These are phyloP conservation scores for Notocelia uddmanniana DNA, from an alignment of 2,888 invertebrate species.

Conservation along the genomic window DNA sequence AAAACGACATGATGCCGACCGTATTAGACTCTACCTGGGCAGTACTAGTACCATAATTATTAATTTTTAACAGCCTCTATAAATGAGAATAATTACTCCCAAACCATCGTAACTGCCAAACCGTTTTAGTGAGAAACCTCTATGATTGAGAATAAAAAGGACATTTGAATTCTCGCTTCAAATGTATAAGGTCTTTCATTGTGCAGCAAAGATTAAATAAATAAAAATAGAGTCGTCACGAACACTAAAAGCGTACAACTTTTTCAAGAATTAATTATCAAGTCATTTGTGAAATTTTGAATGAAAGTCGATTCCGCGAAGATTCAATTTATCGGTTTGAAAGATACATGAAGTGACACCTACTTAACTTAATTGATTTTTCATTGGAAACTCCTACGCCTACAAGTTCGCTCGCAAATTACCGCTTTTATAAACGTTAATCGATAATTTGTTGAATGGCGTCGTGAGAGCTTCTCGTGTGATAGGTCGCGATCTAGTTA, in stretches of 20 bases:
- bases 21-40: too few relatives aligned
- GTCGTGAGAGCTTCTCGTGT: slow-evolving; percentile 79
- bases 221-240: neutral
- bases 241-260: neutral
- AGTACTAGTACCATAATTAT: too few relatives aligned
- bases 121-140: too few relatives aligned
- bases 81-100: too few relatives aligned
- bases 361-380: neutral
- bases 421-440: slow-evolving; percentile 14
- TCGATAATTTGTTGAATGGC: slow-evolving; percentile 56
- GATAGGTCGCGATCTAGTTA: slow-evolving; percentile 58
- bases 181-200: too few relatives aligned
- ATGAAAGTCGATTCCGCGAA: neutral
- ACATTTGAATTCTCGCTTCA: too few relatives aligned
- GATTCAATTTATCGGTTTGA: neutral
- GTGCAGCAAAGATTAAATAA: too few relatives aligned
- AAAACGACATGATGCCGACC: too few relatives aligned
- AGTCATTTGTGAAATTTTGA: neutral
- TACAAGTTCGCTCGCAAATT: neutral
- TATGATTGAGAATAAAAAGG: too few relatives aligned
- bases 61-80: too few relatives aligned
- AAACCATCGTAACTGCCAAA: too few relatives aligned
- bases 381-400: neutral
- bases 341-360: neutral
- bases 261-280: too few relatives aligned